A percentile compares a stretch with the other conserved stretches of the same genome.
Evolutionary conservation across 2,113 vertebrate genomes (phyloP).

Genomic region (Microcebus ravelobensis): DNA sequence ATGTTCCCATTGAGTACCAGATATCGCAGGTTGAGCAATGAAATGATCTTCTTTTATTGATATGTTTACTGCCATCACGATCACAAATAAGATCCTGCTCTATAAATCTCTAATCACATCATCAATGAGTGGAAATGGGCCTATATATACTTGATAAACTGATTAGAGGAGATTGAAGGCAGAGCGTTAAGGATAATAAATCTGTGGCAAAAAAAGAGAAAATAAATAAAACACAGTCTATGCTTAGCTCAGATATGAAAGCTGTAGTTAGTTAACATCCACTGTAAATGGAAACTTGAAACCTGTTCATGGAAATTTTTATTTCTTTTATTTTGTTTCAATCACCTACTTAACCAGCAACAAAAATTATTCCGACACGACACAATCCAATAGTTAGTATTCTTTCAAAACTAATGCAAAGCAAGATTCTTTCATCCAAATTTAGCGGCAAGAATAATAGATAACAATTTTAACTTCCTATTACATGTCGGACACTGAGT

Average conservation of each 20-base stretch:
- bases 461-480: neutral
- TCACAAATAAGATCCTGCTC: conserved; percentile 12
- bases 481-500: neutral
- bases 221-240: neutral
- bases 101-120: neutral
- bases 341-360: neutral
- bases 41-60: neutral
- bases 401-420: conserved; percentile 19
- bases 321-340: conserved; percentile 25
- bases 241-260: neutral
- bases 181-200: neutral
- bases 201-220: neutral
- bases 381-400: neutral
- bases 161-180: neutral
- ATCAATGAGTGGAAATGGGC: conserved; percentile 33
- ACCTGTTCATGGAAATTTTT: neutral
- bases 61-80: neutral
- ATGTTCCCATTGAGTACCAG: neutral
- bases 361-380: neutral
- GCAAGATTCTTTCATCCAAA: neutral
- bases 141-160: neutral
- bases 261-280: neutral
- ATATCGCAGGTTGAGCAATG: neutral
- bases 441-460: neutral
- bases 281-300: neutral